A percentile compares a stretch with the other conserved stretches of the same genome.
phyloP scores from a whole-genome alignment of 2,888 invertebrate genomes.

The Sinelater perroti region DNA sequence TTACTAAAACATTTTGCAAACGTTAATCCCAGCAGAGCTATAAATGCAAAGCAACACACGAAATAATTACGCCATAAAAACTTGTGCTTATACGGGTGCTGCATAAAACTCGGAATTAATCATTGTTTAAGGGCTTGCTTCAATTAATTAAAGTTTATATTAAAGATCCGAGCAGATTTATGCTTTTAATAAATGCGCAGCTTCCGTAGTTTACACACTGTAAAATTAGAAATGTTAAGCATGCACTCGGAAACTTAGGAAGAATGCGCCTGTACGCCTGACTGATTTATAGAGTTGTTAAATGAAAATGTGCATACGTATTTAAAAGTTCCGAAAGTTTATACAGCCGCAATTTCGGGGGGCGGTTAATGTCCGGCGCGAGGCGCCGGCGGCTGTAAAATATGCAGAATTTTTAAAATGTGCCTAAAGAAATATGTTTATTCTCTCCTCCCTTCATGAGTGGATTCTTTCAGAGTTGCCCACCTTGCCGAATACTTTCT shows the following conservation, averaged over 20 bases:
- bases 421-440: too few species aligned
- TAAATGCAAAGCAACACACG: slow-evolving; percentile 40
- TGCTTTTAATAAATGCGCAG: slow-evolving; percentile 41
- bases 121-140: slow-evolving; percentile 37
- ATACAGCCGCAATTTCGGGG: background rate
- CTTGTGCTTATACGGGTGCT: slow-evolving; percentile 33
- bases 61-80: slow-evolving; percentile 41
- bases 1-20: slow-evolving; percentile 25
- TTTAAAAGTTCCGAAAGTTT: slow-evolving; percentile 7
- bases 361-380: too few species aligned
- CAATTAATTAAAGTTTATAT: slow-evolving; percentile 44
- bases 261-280: slow-evolving; percentile 29
- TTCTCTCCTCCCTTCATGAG: too few species aligned
- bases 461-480: too few species aligned
- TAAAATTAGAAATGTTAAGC: slow-evolving; percentile 40
- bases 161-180: slow-evolving; percentile 41
- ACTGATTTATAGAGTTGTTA: slow-evolving; percentile 32
- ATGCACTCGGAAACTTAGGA: slow-evolving; percentile 24
- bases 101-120: slow-evolving; percentile 35
- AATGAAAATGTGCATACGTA: slow-evolving; percentile 26
- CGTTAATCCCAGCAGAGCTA: slow-evolving; percentile 25
- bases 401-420: too few species aligned
- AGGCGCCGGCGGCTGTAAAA: too few species aligned
- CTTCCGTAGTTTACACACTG: slow-evolving; percentile 35
- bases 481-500: too few species aligned